Evolutionary conservation across 2,888 invertebrate species (phyloP).

Genomic region (Troilus luridus): DNA sequence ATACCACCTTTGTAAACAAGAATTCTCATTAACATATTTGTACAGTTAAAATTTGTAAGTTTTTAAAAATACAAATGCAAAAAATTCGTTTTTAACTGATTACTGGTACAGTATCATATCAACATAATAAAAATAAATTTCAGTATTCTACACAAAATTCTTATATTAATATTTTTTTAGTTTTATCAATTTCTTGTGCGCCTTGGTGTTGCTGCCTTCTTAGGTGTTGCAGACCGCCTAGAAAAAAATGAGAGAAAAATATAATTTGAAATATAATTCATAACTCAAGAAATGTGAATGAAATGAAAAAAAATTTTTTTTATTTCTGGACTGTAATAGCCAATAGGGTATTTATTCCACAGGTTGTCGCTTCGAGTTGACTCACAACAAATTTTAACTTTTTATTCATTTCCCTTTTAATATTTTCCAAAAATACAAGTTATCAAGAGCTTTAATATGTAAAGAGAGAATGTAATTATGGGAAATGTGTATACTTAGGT

Average conservation of each 20-base stretch:
- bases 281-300: too few relatives aligned
- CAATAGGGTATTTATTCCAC: too few relatives aligned
- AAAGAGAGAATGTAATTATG: too few relatives aligned
- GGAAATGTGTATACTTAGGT: too few relatives aligned
- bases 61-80: conserved; percentile 56
- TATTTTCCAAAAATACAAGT: too few relatives aligned
- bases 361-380: too few relatives aligned
- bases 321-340: too few relatives aligned
- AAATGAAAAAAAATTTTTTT: too few relatives aligned
- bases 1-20: conserved; percentile 22
- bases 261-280: neutral
- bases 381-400: too few relatives aligned
- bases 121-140: conserved; percentile 59
- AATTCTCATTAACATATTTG: conserved; percentile 9
- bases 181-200: conserved; percentile 56
- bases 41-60: conserved; percentile 50
- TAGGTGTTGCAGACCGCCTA: conserved; percentile 23
- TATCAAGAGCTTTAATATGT: too few relatives aligned
- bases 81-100: conserved; percentile 48
- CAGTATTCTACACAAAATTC: conserved; percentile 50
- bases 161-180: conserved; percentile 30
- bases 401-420: too few relatives aligned
- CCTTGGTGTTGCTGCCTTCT: conserved; percentile 38
- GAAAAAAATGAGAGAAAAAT: neutral
- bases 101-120: conserved; percentile 48